Conservation (phyloP, 2,888 invertebrate species). For the Noctua janthina region DNA sequence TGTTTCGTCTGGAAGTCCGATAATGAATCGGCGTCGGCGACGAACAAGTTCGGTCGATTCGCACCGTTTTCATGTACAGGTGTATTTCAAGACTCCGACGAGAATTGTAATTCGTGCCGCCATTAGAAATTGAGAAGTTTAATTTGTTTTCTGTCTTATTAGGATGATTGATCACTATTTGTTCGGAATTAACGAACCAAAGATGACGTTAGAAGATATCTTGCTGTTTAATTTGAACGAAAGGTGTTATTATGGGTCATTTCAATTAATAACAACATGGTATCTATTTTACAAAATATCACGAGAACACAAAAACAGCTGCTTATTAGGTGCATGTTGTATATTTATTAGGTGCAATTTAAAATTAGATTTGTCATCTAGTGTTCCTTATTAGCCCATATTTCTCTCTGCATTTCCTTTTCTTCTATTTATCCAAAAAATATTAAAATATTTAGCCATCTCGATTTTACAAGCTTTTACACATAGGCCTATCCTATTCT, state of each 20-base stretch:
- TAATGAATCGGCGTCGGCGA: conserved; percentile 88
- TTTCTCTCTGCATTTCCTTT: background rate
- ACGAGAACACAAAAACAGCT: background rate
- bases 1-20: conserved; percentile 84
- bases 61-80: conserved; percentile 77
- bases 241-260: conserved; percentile 25
- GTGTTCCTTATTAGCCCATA: background rate
- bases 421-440: background rate
- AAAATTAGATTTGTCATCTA: background rate
- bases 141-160: conserved; percentile 65
- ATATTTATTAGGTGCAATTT: background rate
- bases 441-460: background rate
- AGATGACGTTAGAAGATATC: conserved; percentile 41
- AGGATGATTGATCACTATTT: conserved; percentile 48
- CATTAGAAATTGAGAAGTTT: conserved; percentile 57
- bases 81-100: conserved; percentile 72
- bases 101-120: conserved; percentile 62
- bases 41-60: conserved; percentile 85
- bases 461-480: background rate
- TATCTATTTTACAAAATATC: background rate
- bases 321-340: background rate
- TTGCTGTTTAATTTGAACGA: background rate
- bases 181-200: conserved; percentile 14
- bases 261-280: conserved; percentile 10
- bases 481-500: background rate